Evolutionary conservation across 2,888 invertebrate species (phyloP).

Genomic region (Schrankia costaestrigalis): DNA sequence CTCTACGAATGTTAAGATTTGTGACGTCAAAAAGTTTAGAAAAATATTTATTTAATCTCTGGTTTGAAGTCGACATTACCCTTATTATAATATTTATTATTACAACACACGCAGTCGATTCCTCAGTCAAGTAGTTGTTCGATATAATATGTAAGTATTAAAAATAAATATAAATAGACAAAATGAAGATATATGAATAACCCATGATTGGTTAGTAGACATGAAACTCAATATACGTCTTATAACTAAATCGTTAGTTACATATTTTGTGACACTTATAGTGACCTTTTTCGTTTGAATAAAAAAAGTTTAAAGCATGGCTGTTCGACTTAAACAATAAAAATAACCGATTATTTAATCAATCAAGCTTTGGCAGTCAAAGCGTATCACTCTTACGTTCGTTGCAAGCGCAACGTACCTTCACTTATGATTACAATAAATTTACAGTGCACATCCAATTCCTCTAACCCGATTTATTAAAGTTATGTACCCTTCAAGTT

Average conservation of each 20-base stretch:
- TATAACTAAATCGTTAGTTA: not conserved
- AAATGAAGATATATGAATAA: constrained; percentile 15
- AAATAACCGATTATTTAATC: constrained; percentile 35
- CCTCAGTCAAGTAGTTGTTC: constrained; percentile 66
- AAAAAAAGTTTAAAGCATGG: constrained; percentile 46
- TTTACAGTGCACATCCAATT: constrained; percentile 33
- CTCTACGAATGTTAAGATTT: constrained; percentile 48
- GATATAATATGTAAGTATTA: constrained; percentile 38
- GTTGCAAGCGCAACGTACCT: constrained; percentile 15
- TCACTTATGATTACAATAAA: constrained; percentile 32
- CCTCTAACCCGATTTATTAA: constrained; percentile 26
- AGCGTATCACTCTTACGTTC: constrained; percentile 45
- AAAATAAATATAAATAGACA: constrained; percentile 15
- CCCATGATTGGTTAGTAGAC: not conserved
- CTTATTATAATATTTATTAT: constrained; percentile 55
- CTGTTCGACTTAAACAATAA: constrained; percentile 29
- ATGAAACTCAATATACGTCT: not conserved
- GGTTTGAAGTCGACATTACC: constrained; percentile 66
- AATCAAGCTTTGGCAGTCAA: constrained; percentile 54
- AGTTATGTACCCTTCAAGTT: constrained; percentile 27
- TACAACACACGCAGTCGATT: constrained; percentile 66
- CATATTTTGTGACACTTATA: constrained; percentile 60
- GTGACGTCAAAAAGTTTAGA: constrained; percentile 78
- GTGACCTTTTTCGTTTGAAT: constrained; percentile 63
- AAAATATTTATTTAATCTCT: constrained; percentile 70